Evolutionary conservation across 2,888 invertebrate genomes (phyloP).

Genomic region (Amblyteles armatorius): DNA sequence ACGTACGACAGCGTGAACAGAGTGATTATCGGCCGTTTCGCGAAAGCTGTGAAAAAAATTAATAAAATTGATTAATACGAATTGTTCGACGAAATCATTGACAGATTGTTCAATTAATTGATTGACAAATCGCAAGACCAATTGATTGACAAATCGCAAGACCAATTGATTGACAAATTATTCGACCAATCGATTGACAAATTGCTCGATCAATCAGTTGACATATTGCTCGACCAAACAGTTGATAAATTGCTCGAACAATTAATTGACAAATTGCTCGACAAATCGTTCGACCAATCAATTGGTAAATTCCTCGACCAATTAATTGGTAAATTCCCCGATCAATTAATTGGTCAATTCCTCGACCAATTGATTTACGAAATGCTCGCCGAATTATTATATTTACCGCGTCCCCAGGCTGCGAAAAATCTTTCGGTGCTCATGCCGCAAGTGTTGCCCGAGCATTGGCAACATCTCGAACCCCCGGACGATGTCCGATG

Average conservation of each 20-base stretch:
- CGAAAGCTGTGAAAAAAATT: slow-evolving; percentile 86
- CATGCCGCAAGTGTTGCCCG: slow-evolving; percentile 1
- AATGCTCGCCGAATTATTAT: slow-evolving; percentile 2
- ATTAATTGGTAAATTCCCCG: too few relatives aligned
- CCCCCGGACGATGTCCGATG: neutral
- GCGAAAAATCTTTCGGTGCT: slow-evolving; percentile 83
- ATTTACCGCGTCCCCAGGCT: slow-evolving; percentile 85
- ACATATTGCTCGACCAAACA: neutral
- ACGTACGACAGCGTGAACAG: slow-evolving; percentile 88
- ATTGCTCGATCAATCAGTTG: too few relatives aligned
- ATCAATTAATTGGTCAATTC: neutral
- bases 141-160: neutral
- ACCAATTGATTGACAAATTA: too few relatives aligned
- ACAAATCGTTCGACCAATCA: too few relatives aligned
- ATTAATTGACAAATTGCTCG: neutral
- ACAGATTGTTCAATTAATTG: neutral
- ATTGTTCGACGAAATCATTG: too few relatives aligned
- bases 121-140: too few relatives aligned
- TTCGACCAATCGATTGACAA: too few relatives aligned
- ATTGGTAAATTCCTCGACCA: neutral
- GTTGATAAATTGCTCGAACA: too few relatives aligned
- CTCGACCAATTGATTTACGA: neutral
- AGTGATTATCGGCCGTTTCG: slow-evolving; percentile 88
- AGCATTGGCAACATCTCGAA: neutral
- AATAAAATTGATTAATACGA: neutral